Percentiles rank a stretch among this genome's conserved stretches.
These are phyloP conservation scores for Tetrax tetrax DNA, from an alignment of 2,113 vertebrate genomes.

Conservation along the genomic window DNA sequence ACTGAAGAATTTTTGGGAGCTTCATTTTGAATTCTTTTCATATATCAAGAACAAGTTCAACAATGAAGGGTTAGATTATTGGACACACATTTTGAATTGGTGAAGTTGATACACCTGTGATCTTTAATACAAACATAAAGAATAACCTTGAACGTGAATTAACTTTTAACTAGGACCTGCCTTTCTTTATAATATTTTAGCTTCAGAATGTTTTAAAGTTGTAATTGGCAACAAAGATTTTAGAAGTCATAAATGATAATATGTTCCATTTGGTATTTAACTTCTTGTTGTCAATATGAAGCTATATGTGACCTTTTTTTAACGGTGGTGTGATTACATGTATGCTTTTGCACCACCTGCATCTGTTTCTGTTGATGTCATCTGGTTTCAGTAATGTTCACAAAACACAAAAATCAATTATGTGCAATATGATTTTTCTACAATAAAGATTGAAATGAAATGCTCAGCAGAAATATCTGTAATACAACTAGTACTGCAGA, in stretches of 20 bases:
- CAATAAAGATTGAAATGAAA: neutral
- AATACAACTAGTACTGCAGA: neutral
- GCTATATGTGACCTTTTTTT: neutral
- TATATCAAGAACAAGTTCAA: neutral
- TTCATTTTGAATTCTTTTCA: neutral
- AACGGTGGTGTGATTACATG: neutral
- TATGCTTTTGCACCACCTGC: neutral
- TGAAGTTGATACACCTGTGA: neutral
- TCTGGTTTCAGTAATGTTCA: neutral
- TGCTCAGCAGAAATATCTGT: neutral
- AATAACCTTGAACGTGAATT: neutral
- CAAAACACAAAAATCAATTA: neutral
- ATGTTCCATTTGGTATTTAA: neutral
- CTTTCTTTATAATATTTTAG: neutral
- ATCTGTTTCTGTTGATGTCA: neutral
- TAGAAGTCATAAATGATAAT: neutral
- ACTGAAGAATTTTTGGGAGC: neutral
- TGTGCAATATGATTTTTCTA: neutral
- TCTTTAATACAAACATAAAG: neutral
- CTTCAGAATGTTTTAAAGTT: neutral
- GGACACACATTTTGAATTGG: neutral
- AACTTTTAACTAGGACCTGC: neutral
- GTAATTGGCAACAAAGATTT: neutral
- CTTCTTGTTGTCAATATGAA: neutral
- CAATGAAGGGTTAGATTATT: neutral